These are phyloP conservation scores for Drosophila prosaltans DNA, from an alignment of 1,140 invertebrate genomes.

Conservation along the genomic window DNA sequence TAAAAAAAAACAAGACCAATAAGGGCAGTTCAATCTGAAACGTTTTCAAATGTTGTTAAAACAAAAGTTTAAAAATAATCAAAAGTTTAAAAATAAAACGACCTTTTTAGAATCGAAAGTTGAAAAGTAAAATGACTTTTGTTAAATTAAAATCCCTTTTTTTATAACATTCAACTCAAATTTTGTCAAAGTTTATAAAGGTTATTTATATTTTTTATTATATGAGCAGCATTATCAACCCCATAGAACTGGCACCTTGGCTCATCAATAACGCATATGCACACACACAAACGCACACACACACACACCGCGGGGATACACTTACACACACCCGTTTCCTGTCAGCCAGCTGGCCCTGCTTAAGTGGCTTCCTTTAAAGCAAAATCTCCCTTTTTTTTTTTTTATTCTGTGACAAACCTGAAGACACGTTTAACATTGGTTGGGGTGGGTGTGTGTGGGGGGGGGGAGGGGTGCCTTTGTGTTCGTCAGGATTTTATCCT, in stretches of 20 bases:
- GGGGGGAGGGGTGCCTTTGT: slow-evolving; percentile 13
- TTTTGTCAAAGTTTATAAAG: no score
- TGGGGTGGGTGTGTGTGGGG: slow-evolving; percentile 45
- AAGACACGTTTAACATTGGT: slow-evolving; percentile 74
- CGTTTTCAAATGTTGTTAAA: no score
- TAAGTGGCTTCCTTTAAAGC: slow-evolving; percentile 19
- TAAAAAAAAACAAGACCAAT: no score
- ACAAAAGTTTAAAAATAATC: no score
- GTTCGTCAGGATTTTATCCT: slow-evolving; percentile 11
- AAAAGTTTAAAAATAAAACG: no score
- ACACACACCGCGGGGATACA: neutral
- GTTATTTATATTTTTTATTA: neutral
- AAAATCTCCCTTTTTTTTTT: slow-evolving; percentile 9
- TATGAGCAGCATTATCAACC: neutral
- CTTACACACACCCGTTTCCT: slow-evolving; percentile 28
- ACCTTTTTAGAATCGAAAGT: no score
- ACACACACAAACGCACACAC: slow-evolving; percentile 8
- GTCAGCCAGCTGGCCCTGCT: slow-evolving; percentile 24
- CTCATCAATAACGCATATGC: slow-evolving; percentile 71
- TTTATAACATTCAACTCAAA: no score
- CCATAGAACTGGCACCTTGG: neutral
- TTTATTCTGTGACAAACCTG: slow-evolving; percentile 43
- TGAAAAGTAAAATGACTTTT: no score
- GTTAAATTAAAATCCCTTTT: no score
- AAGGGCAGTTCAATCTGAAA: no score